phyloP scores from a whole-genome alignment of 1,140 invertebrate genomes.

The Dysdera silvatica region DNA sequence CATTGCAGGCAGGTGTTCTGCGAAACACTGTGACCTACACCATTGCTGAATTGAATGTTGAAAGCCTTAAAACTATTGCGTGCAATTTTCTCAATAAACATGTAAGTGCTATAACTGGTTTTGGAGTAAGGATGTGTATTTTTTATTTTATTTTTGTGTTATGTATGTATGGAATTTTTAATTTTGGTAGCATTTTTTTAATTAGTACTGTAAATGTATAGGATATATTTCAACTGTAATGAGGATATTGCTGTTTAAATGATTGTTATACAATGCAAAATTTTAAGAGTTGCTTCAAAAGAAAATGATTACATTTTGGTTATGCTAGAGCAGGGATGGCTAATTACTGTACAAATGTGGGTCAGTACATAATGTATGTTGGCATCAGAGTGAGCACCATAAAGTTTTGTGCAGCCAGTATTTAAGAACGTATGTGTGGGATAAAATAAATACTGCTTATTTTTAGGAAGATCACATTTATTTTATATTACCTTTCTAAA shows the following conservation, averaged over 20 bases:
- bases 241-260: neutral
- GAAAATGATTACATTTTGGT: too few species aligned
- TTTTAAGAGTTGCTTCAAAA: neutral
- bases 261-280: neutral
- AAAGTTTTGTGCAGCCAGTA: too few species aligned
- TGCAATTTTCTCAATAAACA: slow-evolving; percentile 90
- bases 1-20: slow-evolving; percentile 86
- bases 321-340: too few species aligned
- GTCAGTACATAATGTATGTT: too few species aligned
- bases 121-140: too few species aligned
- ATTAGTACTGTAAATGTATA: neutral
- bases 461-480: too few species aligned
- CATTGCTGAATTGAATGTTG: slow-evolving; percentile 67
- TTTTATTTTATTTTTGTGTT: neutral
- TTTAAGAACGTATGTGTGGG: too few species aligned
- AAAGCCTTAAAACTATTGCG: slow-evolving; percentile 83
- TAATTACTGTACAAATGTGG: too few species aligned
- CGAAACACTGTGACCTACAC: slow-evolving; percentile 79
- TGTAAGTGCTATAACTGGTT: slow-evolving; percentile 50
- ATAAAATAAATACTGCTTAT: too few species aligned
- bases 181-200: neutral
- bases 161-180: neutral
- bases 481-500: too few species aligned
- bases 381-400: too few species aligned
- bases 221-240: neutral